Base-by-base conservation (phyloP, 1,140 invertebrate species). In the Platyscapa corneri region DNA sequence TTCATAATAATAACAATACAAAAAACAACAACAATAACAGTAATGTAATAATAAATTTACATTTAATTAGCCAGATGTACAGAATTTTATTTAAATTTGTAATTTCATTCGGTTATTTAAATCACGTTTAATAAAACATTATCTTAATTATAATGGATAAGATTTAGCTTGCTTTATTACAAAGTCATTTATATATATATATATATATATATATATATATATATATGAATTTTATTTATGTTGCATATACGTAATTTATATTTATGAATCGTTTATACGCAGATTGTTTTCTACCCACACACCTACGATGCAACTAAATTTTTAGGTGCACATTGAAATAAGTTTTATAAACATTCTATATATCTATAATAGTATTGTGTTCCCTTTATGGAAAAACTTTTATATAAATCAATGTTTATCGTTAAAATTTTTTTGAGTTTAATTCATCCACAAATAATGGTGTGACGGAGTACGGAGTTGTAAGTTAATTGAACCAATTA, bases 231-330 rank as follows among this genome's bases (percentile, higher is more conserved):
- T 0, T 81, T n/a, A 42, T 39, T n/a, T 23, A 65, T n/a, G 10
- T 49, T 46, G 10, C 30, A 53, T 46, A 37, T 42, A 30, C 42
- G 70, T 30, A 7, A 8, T n/a, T 75, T 56, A 20, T 75, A 82
- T 74, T 30, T 64, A 76, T 75, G 23, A 16, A 10, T 75, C n/a
- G 34, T 83, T 72, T 32, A 23, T 53, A 20, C 46, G 72, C 30
- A 70, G 42, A 82, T 7, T 70, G 27, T 72, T 75, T 75, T 83
- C 49, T 83, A 82, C 46, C 27, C 32, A 53, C 72, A 39, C 49
- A 83, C 37, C 70, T 83, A 83, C 53, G 2, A 46, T 77, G 74
- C 74, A 76, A 76, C 82, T 76, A 76, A 74, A 27, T 64, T 75
- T 2, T 67, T 32, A 67, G 30, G 79, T 81, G 37, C 39, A 82